Base-by-base conservation (phyloP, 2,113 vertebrate species). In the Psittacula cyanocephala region DNA sequence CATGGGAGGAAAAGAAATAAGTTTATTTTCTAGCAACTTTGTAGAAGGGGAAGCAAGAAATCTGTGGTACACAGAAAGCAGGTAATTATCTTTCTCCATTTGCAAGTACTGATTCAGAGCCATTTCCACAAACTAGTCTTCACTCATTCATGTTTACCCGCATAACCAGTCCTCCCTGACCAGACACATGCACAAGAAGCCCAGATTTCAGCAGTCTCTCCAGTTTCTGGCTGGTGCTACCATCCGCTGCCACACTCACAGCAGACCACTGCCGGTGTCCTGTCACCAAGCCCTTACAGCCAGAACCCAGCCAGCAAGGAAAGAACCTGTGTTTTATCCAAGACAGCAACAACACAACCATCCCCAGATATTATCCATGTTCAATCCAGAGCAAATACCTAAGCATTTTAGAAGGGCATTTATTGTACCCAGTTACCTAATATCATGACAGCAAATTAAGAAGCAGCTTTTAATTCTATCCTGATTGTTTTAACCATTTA, bases 211-310 rank as follows among this genome's bases (percentile, higher is more conserved):
- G 31, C 25, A 27, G 43, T 4, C 3, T 18, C 4, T 10, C 12
- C 12, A 24, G 20, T 35, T 59, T 23, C 25, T 0, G 10, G 11
- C 25, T 17, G 13, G 43, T 17, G 2, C 52, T 39, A 57, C 18
- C 5, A 3, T 2, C 17, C 4, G 10, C 20, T 35, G 7, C 57
- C 3, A 1, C 4, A 0, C 29, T 31, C 49, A 14, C 25, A 0
- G 13, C 68, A 50, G 37, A 7, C 14, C 33, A 17, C 0, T 2
- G 33, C 62, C 67, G 3, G 2, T 2, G 5, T 12, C 28, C 50
- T 3, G 0, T 5, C 27, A 16, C 12, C 8, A 3, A 28, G 19
- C 27, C 16, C 4, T 5, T 7, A 37, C 31, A 44, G 1, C 31
- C 35, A 28, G 9, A 23, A 11, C 24, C 9, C 64, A 23, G 25